Evolutionary conservation across 2,113 vertebrate species (phyloP), one percentile per base, ranked within the genome.

Genomic region (Tetrax tetrax): DNA sequence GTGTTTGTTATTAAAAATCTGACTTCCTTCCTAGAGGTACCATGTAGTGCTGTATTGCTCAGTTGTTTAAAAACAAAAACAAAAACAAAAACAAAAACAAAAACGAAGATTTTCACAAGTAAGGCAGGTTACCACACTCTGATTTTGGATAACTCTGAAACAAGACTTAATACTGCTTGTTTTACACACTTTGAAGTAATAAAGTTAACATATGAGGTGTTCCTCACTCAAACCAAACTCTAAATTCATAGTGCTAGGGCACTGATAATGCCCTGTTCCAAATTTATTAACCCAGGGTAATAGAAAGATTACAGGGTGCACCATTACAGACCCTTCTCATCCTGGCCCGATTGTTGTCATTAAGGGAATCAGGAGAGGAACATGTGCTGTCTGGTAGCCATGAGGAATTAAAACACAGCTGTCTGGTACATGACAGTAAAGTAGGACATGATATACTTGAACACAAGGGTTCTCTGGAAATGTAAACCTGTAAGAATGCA

Each of bases 271-370:
- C 12, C 28, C 12, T 1, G 0, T 65, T 79, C 9, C 4, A 61
- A 50, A 57, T 43, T 28, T 60, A 14, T 31, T 47, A 60, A 25
- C 14, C 6, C 4, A 43, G 10, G 35, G 13, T 27, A 65, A 61
- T 14, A 10, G 20, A 53, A 79, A n/a, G 8, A 57, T 70, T 37
- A n/a, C 14, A 71, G 47, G 10, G 14, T 88, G 7, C 6, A 24
- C 9, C 3, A 8, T 48, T 29, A 48, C 22, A 77, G 4, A 16
- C 0, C 6, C 31, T 59, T 15, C 2, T 77, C 17, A 28, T 90
- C 28, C 19, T 74, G 28, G 10, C 7, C 1, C 0, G 5, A 41
- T 7, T 61, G 9, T 37, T 60, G 3, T 7, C 28, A 14, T 29
- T 20, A 37, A 51, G 4, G 20, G n/a, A 61, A 47, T 41, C 4